These are phyloP conservation scores for Gobius niger DNA, from an alignment of 2,113 vertebrate genomes.

Conservation along the genomic window DNA sequence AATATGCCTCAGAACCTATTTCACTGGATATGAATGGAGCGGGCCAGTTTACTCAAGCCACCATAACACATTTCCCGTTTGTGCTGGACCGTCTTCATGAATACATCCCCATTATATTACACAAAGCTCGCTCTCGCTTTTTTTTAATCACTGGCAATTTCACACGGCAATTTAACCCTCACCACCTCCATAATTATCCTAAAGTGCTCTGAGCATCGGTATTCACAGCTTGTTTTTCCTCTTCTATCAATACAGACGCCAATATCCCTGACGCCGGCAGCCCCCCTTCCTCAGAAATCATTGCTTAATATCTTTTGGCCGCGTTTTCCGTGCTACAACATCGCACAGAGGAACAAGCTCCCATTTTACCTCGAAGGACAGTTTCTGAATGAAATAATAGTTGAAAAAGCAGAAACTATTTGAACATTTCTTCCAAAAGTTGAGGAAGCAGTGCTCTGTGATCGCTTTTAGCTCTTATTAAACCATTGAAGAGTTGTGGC, in stretches of 20 bases:
- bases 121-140: background rate
- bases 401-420: background rate
- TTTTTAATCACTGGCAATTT: constrained; percentile 15
- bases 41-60: too few relatives aligned
- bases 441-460: too few relatives aligned
- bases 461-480: too few relatives aligned
- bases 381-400: background rate
- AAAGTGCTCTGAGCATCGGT: constrained; percentile 23
- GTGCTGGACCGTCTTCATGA: background rate
- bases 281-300: constrained; percentile 11
- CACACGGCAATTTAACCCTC: constrained; percentile 11
- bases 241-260: background rate
- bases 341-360: constrained; percentile 7
- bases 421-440: too few relatives aligned
- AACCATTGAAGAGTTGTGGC: too few relatives aligned
- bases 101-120: background rate
- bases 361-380: background rate
- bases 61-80: background rate
- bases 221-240: constrained; percentile 19
- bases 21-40: too few relatives aligned
- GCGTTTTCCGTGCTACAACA: constrained; percentile 7
- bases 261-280: constrained; percentile 20
- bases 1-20: too few relatives aligned
- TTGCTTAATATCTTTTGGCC: constrained; percentile 16
- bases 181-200: constrained; percentile 24